phyloP scores from a whole-genome alignment of 2,888 invertebrate genomes.

The Acrobasis consociella region DNA sequence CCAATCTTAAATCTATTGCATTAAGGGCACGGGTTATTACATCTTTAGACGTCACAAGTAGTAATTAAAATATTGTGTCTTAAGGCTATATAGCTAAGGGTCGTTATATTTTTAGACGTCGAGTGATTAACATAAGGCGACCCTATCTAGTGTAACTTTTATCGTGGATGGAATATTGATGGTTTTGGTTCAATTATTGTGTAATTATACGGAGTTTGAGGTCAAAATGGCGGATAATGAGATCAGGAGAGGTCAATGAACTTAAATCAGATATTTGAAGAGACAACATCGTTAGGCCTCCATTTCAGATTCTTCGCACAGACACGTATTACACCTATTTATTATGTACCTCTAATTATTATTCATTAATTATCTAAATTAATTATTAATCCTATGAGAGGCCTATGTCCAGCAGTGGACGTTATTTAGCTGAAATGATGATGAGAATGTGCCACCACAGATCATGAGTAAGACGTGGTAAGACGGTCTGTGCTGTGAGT shows the following conservation, averaged over 20 bases:
- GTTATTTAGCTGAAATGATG: too few relatives aligned
- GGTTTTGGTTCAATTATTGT: not conserved
- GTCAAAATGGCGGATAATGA: not conserved
- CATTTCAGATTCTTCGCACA: too few relatives aligned
- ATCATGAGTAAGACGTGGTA: too few relatives aligned
- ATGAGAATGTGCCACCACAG: too few relatives aligned
- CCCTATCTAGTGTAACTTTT: constrained; percentile 2
- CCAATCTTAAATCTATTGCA: not conserved
- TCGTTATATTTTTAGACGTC: constrained; percentile 2
- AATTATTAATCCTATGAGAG: too few relatives aligned
- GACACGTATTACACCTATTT: too few relatives aligned
- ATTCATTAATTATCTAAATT: too few relatives aligned
- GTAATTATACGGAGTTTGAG: constrained; percentile 13
- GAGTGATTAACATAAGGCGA: not conserved
- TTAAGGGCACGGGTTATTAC: not conserved
- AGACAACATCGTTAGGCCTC: too few relatives aligned
- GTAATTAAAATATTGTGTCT: not conserved
- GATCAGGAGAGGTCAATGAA: not conserved
- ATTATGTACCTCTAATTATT: too few relatives aligned
- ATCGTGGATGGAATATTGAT: constrained; percentile 16
- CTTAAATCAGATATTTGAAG: too few relatives aligned
- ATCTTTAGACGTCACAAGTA: not conserved
- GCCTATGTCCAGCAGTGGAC: too few relatives aligned
- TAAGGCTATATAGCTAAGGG: not conserved
- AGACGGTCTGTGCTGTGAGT: too few relatives aligned